Percentiles rank a stretch among this genome's conserved stretches.
Conservation (phyloP, 1,140 invertebrate genomes). For the Spodoptera litura region DNA sequence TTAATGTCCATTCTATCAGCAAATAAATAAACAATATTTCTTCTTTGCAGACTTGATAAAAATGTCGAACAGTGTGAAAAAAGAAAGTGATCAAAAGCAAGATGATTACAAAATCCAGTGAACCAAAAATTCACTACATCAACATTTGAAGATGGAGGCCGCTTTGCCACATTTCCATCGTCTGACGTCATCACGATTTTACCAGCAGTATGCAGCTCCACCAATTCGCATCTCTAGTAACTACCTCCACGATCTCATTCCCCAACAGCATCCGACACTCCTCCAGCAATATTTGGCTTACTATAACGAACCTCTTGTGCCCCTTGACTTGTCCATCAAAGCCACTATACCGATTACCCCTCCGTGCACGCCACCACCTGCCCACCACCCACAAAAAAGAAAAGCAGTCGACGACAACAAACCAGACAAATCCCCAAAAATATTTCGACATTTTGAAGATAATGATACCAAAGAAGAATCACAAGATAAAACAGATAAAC, state of each 20-base stretch:
- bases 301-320: conserved; percentile 85
- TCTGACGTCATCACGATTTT: conserved; percentile 73
- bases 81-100: conserved; percentile 40
- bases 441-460: conserved; percentile 78
- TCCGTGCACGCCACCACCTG: conserved; percentile 87
- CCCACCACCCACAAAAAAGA: conserved; percentile 74
- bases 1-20: conserved; percentile 44
- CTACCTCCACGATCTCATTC: conserved; percentile 78
- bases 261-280: conserved; percentile 76
- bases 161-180: conserved; percentile 78
- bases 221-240: conserved; percentile 73
- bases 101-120: conserved; percentile 35
- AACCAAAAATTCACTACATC: conserved; percentile 19
- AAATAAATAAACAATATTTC: conserved; percentile 44
- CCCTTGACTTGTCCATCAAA: conserved; percentile 86
- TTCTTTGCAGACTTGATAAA: conserved; percentile 62
- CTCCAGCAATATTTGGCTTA: conserved; percentile 82
- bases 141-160: conserved; percentile 72
- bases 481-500: conserved; percentile 65
- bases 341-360: conserved; percentile 86
- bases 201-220: conserved; percentile 78
- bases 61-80: conserved; percentile 11
- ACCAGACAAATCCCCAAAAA: conserved; percentile 82
- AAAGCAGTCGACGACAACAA: conserved; percentile 80
- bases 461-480: conserved; percentile 65